phyloP scores from a whole-genome alignment of 1,140 invertebrate genomes.

The Pseudomyrmex flavicornis region DNA sequence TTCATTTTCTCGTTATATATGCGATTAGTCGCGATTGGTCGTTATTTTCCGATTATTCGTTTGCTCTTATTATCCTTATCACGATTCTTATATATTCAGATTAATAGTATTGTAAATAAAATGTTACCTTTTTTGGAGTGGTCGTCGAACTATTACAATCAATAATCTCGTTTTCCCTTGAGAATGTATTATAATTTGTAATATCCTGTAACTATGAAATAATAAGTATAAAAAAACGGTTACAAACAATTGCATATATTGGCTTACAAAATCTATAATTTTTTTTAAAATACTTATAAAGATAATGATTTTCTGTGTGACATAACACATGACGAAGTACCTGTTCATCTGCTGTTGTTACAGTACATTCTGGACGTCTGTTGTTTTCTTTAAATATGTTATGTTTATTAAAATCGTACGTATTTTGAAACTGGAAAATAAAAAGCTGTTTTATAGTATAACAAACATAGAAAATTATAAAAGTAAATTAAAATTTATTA shows the following conservation, averaged over 20 bases:
- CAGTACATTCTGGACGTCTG: background rate
- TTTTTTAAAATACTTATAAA: too few relatives aligned
- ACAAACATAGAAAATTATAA: too few relatives aligned
- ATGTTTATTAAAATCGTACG: background rate
- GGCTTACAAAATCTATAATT: too few relatives aligned
- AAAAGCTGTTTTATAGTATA: too few relatives aligned
- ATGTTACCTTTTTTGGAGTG: background rate
- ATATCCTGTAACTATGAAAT: background rate
- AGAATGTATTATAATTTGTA: background rate
- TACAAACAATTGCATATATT: background rate
- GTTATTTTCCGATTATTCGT: too few relatives aligned
- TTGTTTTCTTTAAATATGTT: background rate
- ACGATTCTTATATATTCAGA: too few relatives aligned
- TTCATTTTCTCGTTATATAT: too few relatives aligned
- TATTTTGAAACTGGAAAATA: too few relatives aligned
- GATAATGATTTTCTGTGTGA: too few relatives aligned
- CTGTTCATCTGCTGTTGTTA: background rate
- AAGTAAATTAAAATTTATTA: too few relatives aligned
- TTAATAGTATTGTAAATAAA: background rate
- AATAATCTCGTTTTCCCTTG: background rate
- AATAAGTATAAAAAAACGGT: background rate
- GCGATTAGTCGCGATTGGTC: too few relatives aligned
- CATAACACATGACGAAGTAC: background rate
- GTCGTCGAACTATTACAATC: background rate
- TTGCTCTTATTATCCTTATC: too few relatives aligned